Base-by-base conservation (phyloP, 1,140 invertebrate genomes). In the Calycopis cecrops region DNA sequence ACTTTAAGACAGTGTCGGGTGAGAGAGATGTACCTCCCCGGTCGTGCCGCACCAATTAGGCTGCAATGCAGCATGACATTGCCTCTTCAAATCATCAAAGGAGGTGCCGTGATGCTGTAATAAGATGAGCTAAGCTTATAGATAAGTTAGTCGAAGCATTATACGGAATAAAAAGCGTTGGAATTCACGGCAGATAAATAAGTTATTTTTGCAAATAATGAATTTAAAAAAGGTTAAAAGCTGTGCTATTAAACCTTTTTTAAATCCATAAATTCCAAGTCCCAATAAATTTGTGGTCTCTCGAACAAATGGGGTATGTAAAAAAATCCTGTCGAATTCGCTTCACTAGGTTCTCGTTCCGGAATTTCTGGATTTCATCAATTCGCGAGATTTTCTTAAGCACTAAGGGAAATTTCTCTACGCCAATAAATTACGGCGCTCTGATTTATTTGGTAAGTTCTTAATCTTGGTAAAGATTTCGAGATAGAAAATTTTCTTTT, bases 351-450 rank as follows among this genome's bases (percentile, higher is more conserved):
- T 72, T 65, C 59, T 63, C 57, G 61, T 44, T 60, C 56, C 58
- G 65, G 75, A 76, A 80, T 80, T 74, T 68, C 63, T 67, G 73
- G 75, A 78, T 76, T 80, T 68, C 71, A 78, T 78, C 73, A 80
- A 79, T 79, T 76, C 73, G 75, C 66, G 65, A 61, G 71, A 78
- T 76, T 77, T 76, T 78, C 75, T 72, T 74, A 65, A 69, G 65
- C 59, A 60, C 60, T 44, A 44, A 44, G 59, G 55, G 57, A 67
- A 75, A 77, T 76, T 76, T 75, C 62, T 61, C 63, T 62, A 61
- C 70, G 61, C 64, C 70, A 58, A 80, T 80, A 79, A 78, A 78
- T 79, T 77, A 77, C 65, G 68, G 47, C 47, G 53, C 59, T 61
- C 63, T 72, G 75, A 80, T 80, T 80, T 80, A 80, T 80, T 73